Conservation (phyloP, 2,888 invertebrate species). For the Brassicogethes aeneus region DNA sequence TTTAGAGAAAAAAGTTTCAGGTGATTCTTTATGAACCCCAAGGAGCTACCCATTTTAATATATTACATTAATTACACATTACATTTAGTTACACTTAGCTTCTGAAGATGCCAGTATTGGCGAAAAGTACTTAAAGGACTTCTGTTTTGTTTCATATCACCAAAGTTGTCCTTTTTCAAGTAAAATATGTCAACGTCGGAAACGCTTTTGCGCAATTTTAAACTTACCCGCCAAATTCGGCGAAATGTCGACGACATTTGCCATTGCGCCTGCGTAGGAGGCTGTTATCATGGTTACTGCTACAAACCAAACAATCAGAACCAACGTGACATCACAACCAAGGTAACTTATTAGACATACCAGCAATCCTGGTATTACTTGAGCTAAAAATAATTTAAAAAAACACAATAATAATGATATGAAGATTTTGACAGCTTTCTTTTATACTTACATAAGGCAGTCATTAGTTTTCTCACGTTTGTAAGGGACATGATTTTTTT, state of each 20-base stretch:
- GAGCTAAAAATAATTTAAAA: constrained; percentile 40
- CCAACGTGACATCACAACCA: constrained; percentile 49
- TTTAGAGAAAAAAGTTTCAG: no score
- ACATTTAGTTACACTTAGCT: no score
- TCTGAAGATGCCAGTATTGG: no score
- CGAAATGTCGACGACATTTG: constrained; percentile 67
- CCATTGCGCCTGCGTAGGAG: constrained; percentile 67
- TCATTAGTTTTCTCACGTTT: constrained; percentile 59
- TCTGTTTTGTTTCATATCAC: no score
- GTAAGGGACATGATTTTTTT: constrained; percentile 50
- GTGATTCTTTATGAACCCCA: no score
- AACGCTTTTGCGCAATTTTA: no score
- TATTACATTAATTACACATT: no score
- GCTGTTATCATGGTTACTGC: constrained; percentile 64
- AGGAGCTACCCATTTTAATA: no score
- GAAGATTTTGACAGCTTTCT: background rate
- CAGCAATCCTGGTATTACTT: constrained; percentile 59
- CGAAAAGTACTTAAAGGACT: no score
- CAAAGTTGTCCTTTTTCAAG: no score
- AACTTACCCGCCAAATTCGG: constrained; percentile 58
- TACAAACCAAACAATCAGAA: constrained; percentile 56
- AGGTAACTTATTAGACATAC: constrained; percentile 55
- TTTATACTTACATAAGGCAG: constrained; percentile 43
- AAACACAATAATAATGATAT: background rate
- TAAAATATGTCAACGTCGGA: no score